A percentile compares a stretch with the other conserved stretches of the same genome.
phyloP scores from a whole-genome alignment of 2,888 invertebrate species.

The Pedicia rivosa region DNA sequence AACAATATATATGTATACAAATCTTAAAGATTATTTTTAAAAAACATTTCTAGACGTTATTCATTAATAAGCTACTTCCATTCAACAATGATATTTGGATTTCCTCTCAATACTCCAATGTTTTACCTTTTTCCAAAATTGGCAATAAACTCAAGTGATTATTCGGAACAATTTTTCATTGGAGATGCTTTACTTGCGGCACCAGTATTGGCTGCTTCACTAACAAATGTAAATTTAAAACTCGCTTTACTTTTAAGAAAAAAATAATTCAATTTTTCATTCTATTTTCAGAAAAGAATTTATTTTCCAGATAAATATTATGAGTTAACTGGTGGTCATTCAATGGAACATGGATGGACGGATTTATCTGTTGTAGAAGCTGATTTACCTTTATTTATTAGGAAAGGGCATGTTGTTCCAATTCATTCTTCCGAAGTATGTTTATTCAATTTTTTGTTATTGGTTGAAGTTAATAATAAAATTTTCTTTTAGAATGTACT shows the following conservation, averaged over 20 bases:
- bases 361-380: slow-evolving; percentile 6
- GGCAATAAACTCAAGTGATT: neutral
- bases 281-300: neutral
- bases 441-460: no score
- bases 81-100: neutral
- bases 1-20: no score
- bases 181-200: neutral
- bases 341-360: slow-evolving; percentile 3
- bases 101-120: neutral
- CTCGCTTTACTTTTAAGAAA: neutral
- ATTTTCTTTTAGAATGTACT: no score
- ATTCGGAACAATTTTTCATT: neutral
- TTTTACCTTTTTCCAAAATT: neutral
- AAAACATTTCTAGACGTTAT: slow-evolving; percentile 6
- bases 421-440: no score
- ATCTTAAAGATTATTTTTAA: no score
- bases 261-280: neutral
- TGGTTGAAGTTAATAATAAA: no score
- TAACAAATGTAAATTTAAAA: neutral
- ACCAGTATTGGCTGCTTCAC: no score
- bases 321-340: slow-evolving; percentile 6
- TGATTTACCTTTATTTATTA: slow-evolving; percentile 8
- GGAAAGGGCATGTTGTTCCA: slow-evolving; percentile 6
- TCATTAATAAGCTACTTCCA: slow-evolving; percentile 4
- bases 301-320: slow-evolving; percentile 7